These are phyloP conservation scores for Spermophilus dauricus DNA, from an alignment of 2,113 vertebrate genomes.

Conservation along the genomic window DNA sequence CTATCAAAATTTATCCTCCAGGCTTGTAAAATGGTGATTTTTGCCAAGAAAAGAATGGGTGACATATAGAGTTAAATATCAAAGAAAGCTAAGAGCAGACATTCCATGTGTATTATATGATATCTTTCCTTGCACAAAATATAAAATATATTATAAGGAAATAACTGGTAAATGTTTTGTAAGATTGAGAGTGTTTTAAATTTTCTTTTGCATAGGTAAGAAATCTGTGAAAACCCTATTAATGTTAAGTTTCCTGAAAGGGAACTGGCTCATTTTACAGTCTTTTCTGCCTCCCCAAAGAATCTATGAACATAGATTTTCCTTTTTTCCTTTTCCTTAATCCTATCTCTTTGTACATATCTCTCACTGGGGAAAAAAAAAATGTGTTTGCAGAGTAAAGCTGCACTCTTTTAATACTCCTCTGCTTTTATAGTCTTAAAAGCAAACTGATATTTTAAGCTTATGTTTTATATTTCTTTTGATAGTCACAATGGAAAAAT, in stretches of 20 bases:
- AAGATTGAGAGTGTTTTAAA: not conserved
- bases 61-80: not conserved
- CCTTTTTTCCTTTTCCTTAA: not conserved
- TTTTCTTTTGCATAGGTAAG: not conserved
- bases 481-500: not conserved
- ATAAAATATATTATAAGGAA: not conserved
- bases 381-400: not conserved
- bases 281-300: not conserved
- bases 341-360: not conserved
- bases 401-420: not conserved
- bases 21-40: not conserved
- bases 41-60: not conserved
- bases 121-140: not conserved
- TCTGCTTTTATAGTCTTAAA: not conserved
- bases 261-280: not conserved
- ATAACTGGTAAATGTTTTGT: not conserved
- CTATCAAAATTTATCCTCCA: not conserved
- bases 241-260: not conserved
- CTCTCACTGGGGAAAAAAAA: not conserved
- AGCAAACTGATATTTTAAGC: not conserved
- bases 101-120: not conserved
- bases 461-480: slow-evolving; percentile 29
- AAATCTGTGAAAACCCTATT: not conserved
- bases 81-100: not conserved
- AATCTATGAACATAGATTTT: not conserved